Evolutionary conservation across 2,113 vertebrate species (phyloP).

Genomic region (Lophius piscatorius): DNA sequence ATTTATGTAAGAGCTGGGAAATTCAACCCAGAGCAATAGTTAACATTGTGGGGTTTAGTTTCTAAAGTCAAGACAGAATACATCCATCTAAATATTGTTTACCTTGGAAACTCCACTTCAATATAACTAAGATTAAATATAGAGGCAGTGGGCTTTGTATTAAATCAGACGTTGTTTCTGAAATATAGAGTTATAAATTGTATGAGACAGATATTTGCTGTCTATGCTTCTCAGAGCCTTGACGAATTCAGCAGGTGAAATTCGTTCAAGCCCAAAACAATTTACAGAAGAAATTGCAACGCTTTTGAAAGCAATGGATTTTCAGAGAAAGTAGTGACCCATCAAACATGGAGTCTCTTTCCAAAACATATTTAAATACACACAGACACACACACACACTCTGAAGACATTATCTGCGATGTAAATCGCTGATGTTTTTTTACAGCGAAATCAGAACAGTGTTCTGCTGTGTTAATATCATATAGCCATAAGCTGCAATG

Average conservation of each 20-base stretch:
- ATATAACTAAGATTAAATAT: slow-evolving; percentile 14
- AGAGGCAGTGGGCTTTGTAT: slow-evolving; percentile 18
- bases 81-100: background rate
- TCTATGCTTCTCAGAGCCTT: slow-evolving; percentile 28
- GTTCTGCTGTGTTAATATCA: no score
- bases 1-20: no score
- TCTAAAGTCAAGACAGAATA: slow-evolving; percentile 4
- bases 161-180: slow-evolving; percentile 22
- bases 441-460: no score
- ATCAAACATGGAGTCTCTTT: slow-evolving; percentile 28
- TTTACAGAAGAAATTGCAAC: slow-evolving; percentile 43
- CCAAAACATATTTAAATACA: slow-evolving; percentile 29
- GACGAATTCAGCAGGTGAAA: slow-evolving; percentile 50
- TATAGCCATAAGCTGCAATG: no score
- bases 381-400: slow-evolving; percentile 5
- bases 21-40: no score
- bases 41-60: no score
- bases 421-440: no score
- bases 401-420: slow-evolving; percentile 12
- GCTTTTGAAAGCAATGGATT: slow-evolving; percentile 51
- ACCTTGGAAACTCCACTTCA: background rate
- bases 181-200: slow-evolving; percentile 42
- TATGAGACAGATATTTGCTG: slow-evolving; percentile 40
- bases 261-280: slow-evolving; percentile 61
- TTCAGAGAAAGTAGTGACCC: slow-evolving; percentile 48